Conservation (phyloP, 2,113 vertebrate genomes). For the Pandion haliaetus region DNA sequence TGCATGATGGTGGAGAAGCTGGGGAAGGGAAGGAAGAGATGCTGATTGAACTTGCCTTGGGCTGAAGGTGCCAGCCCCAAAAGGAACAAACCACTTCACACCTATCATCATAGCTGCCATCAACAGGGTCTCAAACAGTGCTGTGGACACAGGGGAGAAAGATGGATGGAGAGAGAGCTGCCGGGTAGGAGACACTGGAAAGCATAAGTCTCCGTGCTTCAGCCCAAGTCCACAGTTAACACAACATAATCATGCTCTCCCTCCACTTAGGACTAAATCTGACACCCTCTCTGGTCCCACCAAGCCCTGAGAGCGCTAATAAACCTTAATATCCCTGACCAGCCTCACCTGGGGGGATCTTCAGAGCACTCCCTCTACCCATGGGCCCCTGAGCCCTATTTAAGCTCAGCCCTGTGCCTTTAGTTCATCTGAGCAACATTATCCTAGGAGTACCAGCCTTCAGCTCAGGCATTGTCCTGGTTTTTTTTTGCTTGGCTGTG, state of each 20-base stretch:
- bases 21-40: background rate
- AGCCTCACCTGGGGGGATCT: background rate
- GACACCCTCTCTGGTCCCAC: background rate
- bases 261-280: background rate
- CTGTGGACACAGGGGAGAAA: fast-evolving
- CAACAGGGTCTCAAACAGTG: fast-evolving
- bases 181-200: background rate
- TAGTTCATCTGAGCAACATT: fast-evolving
- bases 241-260: fast-evolving
- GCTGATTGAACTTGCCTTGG: fast-evolving
- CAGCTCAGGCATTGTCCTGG: fast-evolving
- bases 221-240: background rate
- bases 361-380: background rate
- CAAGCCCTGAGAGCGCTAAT: background rate
- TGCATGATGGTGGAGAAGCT: constrained; percentile 91
- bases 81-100: fast-evolving
- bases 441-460: background rate
- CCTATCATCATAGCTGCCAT: fast-evolving
- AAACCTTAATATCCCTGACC: background rate
- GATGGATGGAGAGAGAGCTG: background rate
- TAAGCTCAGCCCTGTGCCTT: background rate
- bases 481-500: fast-evolving
- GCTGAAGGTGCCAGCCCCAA: background rate
- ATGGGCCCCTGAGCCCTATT: background rate
- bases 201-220: fast-evolving